These are phyloP conservation scores for Cisticola juncidis DNA, from an alignment of 2,113 vertebrate species.

Conservation along the genomic window DNA sequence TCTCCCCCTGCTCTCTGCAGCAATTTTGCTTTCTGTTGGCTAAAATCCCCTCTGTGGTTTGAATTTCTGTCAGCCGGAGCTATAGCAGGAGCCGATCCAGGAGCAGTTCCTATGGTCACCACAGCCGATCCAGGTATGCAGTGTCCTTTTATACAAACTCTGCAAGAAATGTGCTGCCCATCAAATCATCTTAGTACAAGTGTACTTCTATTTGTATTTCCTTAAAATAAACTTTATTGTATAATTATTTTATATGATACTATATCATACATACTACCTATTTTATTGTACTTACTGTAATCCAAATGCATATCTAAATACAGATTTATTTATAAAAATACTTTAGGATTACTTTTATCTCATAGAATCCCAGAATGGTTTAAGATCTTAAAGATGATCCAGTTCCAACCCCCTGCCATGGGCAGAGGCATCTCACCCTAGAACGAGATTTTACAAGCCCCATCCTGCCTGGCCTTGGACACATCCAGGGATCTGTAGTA, in stretches of 20 bases:
- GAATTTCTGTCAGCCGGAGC: conserved; percentile 70
- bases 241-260: not conserved
- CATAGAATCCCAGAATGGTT: not conserved
- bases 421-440: too few species aligned
- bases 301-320: not conserved
- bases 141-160: not conserved
- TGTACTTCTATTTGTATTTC: not conserved
- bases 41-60: not conserved
- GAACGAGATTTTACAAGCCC: not conserved
- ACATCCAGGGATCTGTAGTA: not conserved
- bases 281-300: not conserved
- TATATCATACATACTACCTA: rapidly evolving
- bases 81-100: conserved; percentile 92
- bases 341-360: not conserved
- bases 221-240: not conserved
- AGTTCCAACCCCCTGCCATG: not conserved
- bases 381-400: not conserved
- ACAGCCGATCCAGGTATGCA: conserved; percentile 86
- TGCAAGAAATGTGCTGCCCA: not conserved
- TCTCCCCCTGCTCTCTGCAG: not conserved
- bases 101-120: conserved; percentile 82
- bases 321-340: not conserved
- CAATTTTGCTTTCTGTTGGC: not conserved
- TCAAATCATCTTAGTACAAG: not conserved
- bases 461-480: not conserved